These are phyloP conservation scores for Spatulosminthurus flaviceps DNA, from an alignment of 2,888 invertebrate species.

Conservation along the genomic window DNA sequence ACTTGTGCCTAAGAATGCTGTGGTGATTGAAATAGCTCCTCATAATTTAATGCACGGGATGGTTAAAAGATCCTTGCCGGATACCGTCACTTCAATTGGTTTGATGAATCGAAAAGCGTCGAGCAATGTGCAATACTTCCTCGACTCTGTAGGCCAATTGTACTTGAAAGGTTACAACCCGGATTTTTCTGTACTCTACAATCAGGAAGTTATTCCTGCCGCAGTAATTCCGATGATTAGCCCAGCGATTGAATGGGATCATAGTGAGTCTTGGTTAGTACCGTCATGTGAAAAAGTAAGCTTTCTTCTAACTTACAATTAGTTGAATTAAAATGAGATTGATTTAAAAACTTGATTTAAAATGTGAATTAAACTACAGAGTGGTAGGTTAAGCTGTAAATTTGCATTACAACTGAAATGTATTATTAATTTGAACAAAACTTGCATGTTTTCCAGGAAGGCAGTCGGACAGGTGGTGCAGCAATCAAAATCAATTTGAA, in stretches of 20 bases:
- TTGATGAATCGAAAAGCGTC: constrained; percentile 69
- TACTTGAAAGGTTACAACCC: constrained; percentile 81
- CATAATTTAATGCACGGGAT: constrained; percentile 69
- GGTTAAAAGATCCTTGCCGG: constrained; percentile 68
- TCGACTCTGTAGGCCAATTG: constrained; percentile 76
- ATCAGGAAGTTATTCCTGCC: constrained; percentile 81
- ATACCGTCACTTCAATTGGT: constrained; percentile 68
- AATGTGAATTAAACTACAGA: no score
- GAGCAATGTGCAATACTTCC: constrained; percentile 71
- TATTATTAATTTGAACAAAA: no score
- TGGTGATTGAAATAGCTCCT: constrained; percentile 68
- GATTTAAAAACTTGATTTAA: no score
- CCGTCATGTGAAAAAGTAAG: constrained; percentile 15
- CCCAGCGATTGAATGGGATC: constrained; percentile 88
- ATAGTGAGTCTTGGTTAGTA: constrained; percentile 66
- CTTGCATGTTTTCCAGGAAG: neutral
- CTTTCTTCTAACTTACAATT: neutral
- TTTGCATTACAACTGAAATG: no score
- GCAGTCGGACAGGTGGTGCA: constrained; percentile 9
- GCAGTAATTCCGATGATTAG: constrained; percentile 86
- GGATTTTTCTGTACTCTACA: constrained; percentile 79
- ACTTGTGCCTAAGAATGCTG: constrained; percentile 69
- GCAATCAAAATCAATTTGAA: constrained; percentile 38
- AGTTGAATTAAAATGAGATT: no score
- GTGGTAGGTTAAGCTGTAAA: no score